Percentiles rank a stretch among this genome's conserved stretches.
Evolutionary conservation across 2,888 invertebrate species (phyloP).

Genomic region (Campoletis raptor): DNA sequence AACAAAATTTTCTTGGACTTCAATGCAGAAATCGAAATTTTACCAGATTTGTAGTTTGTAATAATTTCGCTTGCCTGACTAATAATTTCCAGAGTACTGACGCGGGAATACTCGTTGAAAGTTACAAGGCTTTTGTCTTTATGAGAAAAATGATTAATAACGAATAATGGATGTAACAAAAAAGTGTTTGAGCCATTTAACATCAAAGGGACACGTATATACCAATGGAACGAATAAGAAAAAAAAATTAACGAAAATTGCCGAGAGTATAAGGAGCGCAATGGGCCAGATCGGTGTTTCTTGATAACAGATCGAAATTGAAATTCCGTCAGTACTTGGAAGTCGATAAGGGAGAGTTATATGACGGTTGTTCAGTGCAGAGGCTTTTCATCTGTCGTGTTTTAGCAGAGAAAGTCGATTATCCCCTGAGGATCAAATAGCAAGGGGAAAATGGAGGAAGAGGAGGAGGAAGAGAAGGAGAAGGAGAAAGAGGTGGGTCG

Average conservation of each 20-base stretch:
- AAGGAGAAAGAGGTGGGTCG: background rate
- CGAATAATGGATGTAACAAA: background rate
- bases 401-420: slow-evolving; percentile 67
- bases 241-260: slow-evolving; percentile 14
- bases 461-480: slow-evolving; percentile 5
- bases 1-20: background rate
- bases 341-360: slow-evolving; percentile 37
- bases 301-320: slow-evolving; percentile 58
- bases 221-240: background rate
- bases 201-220: background rate
- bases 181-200: background rate
- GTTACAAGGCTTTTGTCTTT: background rate
- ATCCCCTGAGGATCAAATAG: slow-evolving; percentile 67
- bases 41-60: background rate
- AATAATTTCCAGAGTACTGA: background rate
- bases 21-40: background rate
- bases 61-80: background rate
- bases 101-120: background rate
- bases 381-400: slow-evolving; percentile 60
- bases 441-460: background rate
- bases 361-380: slow-evolving; percentile 33
- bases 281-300: slow-evolving; percentile 14
- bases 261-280: background rate
- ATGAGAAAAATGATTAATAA: background rate
- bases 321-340: slow-evolving; percentile 61